Conservation (phyloP, 2,888 invertebrate genomes). For the Crioceris asparagi region DNA sequence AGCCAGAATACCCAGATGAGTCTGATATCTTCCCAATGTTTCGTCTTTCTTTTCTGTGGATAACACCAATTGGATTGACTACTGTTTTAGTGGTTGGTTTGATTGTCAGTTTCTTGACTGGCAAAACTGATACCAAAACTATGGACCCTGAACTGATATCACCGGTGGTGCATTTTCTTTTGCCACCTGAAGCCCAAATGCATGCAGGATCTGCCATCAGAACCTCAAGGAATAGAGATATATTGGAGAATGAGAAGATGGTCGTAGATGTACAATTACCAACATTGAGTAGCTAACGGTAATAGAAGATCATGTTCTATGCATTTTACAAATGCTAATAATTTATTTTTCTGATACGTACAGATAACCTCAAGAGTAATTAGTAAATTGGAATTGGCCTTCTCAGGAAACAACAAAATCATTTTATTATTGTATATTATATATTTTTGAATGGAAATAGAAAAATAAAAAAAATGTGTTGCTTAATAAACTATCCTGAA, state of each 20-base stretch:
- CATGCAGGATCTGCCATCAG: constrained; percentile 24
- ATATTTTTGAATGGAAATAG: too few relatives aligned
- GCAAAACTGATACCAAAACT: constrained; percentile 40
- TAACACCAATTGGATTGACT: constrained; percentile 59
- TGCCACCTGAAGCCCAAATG: constrained; percentile 25
- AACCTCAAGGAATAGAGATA: constrained; percentile 16
- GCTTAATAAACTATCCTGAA: too few relatives aligned
- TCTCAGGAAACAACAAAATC: too few relatives aligned
- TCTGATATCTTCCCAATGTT: constrained; percentile 59
- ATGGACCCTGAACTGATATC: constrained; percentile 51
- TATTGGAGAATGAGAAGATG: constrained; percentile 18
- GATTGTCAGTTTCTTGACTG: constrained; percentile 49
- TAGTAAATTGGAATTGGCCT: too few relatives aligned
- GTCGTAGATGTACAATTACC: constrained; percentile 7
- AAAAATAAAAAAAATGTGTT: too few relatives aligned
- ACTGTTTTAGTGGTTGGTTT: constrained; percentile 59
- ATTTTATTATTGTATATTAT: too few relatives aligned
- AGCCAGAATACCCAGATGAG: constrained; percentile 34
- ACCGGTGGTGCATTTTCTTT: constrained; percentile 46
- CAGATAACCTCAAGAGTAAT: too few relatives aligned
- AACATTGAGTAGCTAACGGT: too few relatives aligned
- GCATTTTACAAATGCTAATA: too few relatives aligned
- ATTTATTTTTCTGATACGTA: too few relatives aligned
- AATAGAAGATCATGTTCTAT: too few relatives aligned
- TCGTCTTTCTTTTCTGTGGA: constrained; percentile 73